These are phyloP conservation scores for Melolontha melolontha DNA, from an alignment of 2,888 invertebrate species.

Conservation along the genomic window DNA sequence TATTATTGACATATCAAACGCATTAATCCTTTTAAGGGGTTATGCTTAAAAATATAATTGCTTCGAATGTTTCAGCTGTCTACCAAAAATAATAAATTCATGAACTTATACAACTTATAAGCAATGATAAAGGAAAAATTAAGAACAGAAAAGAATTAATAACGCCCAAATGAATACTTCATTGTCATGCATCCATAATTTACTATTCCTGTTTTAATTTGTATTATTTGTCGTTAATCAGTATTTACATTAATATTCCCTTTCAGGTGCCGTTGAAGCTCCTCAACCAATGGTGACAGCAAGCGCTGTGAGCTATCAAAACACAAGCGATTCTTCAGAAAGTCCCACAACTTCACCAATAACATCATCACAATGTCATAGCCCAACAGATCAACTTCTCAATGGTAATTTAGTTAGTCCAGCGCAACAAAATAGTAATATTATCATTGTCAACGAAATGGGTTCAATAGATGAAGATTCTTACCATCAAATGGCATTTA, in stretches of 20 bases:
- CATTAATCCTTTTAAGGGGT: no score
- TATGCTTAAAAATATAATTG: no score
- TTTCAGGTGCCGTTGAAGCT: constrained; percentile 66
- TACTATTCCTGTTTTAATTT: no score
- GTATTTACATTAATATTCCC: constrained; percentile 6
- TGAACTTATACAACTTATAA: no score
- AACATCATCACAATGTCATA: constrained; percentile 61
- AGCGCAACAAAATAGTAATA: constrained; percentile 52
- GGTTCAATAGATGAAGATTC: constrained; percentile 63
- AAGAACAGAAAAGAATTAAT: no score
- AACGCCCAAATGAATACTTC: no score
- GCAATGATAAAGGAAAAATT: no score
- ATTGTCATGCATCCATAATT: no score
- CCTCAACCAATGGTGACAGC: constrained; percentile 60
- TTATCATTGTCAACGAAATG: constrained; percentile 67
- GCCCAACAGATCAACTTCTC: constrained; percentile 63
- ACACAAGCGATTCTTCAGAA: constrained; percentile 70
- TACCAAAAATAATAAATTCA: no score
- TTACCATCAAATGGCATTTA: constrained; percentile 64
- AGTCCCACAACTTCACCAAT: constrained; percentile 69
- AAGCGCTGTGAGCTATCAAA: constrained; percentile 67
- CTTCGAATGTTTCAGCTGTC: no score
- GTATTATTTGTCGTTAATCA: neutral
- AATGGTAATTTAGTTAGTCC: constrained; percentile 65
- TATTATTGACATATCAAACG: no score